Conservation (phyloP, 2,888 invertebrate genomes). For the Hydraecia micacea region DNA sequence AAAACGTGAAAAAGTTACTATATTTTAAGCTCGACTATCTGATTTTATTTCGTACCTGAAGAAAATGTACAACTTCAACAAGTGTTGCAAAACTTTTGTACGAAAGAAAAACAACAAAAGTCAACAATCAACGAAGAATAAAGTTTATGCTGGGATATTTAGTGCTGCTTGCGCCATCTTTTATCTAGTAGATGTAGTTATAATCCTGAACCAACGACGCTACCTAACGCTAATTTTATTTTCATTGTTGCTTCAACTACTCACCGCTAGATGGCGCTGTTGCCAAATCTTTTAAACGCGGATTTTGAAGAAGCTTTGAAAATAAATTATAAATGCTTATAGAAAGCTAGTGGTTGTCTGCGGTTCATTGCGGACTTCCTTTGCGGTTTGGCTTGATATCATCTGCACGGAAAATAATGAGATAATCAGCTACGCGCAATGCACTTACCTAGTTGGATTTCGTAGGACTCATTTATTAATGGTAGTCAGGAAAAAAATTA, state of each 20-base stretch:
- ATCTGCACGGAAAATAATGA: constrained; percentile 33
- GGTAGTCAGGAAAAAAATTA: background rate
- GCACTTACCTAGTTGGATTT: background rate
- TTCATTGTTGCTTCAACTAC: constrained; percentile 31
- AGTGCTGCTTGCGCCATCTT: constrained; percentile 43
- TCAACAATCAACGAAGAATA: background rate
- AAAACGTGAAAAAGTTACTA: background rate
- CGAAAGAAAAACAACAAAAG: constrained; percentile 22
- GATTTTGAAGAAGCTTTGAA: background rate
- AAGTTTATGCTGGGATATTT: background rate
- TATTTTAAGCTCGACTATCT: background rate
- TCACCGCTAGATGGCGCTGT: constrained; percentile 64
- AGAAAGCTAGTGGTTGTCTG: constrained; percentile 24
- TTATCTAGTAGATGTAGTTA: constrained; percentile 16
- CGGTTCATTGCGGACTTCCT: constrained; percentile 1
- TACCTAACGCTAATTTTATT: too few relatives aligned
- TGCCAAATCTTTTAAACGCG: fast-evolving
- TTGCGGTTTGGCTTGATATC: constrained; percentile 29
- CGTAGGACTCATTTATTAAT: background rate
- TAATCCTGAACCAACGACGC: fast-evolving
- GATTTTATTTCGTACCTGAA: background rate
- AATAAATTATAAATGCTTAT: constrained; percentile 13
- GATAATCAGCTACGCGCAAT: background rate
- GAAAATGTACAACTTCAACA: constrained; percentile 17
- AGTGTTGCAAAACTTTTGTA: constrained; percentile 29